These are phyloP conservation scores for Andrena minutula DNA, from an alignment of 2,888 invertebrate species.

Conservation along the genomic window DNA sequence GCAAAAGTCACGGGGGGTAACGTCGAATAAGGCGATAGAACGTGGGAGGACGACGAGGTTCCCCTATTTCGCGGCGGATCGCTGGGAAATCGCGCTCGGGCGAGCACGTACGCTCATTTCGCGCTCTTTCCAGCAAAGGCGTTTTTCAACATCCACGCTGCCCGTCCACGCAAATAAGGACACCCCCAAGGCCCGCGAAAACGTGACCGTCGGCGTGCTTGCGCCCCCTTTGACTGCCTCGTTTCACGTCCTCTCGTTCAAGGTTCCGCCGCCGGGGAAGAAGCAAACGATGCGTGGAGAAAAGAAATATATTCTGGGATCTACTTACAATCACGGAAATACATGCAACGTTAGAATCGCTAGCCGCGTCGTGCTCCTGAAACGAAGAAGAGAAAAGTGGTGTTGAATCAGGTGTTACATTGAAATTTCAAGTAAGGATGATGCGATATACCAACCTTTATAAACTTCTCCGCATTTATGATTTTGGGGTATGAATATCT, in stretches of 20 bases:
- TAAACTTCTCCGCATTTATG: not conserved
- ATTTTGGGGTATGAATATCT: too few relatives aligned
- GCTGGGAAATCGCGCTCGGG: slow-evolving; percentile 20
- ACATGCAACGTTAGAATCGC: slow-evolving; percentile 30
- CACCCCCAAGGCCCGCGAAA: not conserved
- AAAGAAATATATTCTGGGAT: slow-evolving; percentile 7
- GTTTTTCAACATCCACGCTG: slow-evolving; percentile 41
- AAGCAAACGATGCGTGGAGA: not conserved
- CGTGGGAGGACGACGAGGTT: slow-evolving; percentile 2
- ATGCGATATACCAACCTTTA: not conserved
- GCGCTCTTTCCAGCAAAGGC: slow-evolving; percentile 10
- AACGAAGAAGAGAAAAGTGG: slow-evolving; percentile 6
- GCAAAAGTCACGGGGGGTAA: not conserved
- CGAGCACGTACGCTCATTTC: slow-evolving; percentile 41
- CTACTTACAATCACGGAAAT: slow-evolving; percentile 39
- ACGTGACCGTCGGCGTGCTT: slow-evolving; percentile 21
- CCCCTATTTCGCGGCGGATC: slow-evolving; percentile 22
- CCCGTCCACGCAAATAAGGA: slow-evolving; percentile 24
- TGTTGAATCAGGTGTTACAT: not conserved
- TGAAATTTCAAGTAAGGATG: not conserved
- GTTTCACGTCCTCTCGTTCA: not conserved
- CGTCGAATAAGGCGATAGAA: not conserved
- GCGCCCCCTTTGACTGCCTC: not conserved
- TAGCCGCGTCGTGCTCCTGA: slow-evolving; percentile 38
- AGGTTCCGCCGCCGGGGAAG: not conserved